Percentiles rank a stretch among this genome's conserved stretches.
These are phyloP conservation scores for Chymomyza procnemis DNA, from an alignment of 2,888 invertebrate genomes.

Conservation along the genomic window DNA sequence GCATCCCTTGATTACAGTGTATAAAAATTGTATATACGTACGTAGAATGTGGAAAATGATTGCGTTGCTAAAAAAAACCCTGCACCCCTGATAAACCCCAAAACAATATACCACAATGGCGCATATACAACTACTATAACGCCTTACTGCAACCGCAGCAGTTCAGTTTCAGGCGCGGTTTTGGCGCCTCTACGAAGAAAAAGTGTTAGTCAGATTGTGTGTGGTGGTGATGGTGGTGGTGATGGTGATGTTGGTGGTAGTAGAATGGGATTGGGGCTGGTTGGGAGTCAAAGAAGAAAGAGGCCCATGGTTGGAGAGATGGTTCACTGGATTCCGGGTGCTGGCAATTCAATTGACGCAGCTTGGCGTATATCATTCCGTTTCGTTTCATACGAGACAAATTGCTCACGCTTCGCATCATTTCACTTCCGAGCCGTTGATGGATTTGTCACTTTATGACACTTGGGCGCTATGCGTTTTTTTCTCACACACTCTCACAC, in stretches of 20 bases:
- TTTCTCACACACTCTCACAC: neutral
- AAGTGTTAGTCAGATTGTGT: neutral
- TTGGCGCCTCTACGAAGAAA: neutral
- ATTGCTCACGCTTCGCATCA: conserved; percentile 58
- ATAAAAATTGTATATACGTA: neutral
- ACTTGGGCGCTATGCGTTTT: conserved; percentile 23
- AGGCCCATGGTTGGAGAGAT: neutral
- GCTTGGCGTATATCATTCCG: conserved; percentile 20
- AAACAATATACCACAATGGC: neutral
- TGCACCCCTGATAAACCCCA: neutral
- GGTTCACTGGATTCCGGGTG: neutral
- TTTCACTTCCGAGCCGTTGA: conserved; percentile 55
- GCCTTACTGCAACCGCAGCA: neutral
- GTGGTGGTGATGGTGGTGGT: neutral
- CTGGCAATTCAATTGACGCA: conserved; percentile 35
- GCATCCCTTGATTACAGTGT: too few species aligned
- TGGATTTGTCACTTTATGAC: conserved; percentile 64
- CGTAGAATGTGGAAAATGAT: neutral
- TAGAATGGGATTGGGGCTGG: too few species aligned
- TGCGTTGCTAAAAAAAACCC: neutral
- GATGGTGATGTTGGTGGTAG: too few species aligned
- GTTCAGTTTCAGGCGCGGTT: neutral
- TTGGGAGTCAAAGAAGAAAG: too few species aligned
- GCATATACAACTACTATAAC: neutral
- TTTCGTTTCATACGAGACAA: conserved; percentile 52